A percentile compares a stretch with the other conserved stretches of the same genome.
Conservation (phyloP, 2,113 vertebrate species). For the Fulica atra region DNA sequence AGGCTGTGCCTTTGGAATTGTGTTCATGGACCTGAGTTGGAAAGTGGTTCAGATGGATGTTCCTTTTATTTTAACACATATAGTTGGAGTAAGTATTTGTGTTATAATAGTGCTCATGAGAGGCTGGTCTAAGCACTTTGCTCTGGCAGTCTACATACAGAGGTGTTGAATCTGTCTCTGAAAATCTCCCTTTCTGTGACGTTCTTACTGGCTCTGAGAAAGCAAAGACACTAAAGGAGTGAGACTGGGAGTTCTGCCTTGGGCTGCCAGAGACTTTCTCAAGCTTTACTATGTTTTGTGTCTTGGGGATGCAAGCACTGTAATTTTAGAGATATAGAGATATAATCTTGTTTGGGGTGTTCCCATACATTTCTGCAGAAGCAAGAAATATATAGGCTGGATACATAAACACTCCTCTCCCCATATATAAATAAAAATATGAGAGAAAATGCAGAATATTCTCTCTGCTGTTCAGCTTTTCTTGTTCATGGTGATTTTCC, state of each 20-base stretch:
- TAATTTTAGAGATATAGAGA: neutral
- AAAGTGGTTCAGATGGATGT: neutral
- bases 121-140: neutral
- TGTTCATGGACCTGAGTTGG: neutral
- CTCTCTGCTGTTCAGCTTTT: neutral
- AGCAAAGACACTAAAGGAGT: neutral
- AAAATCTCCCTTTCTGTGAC: neutral
- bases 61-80: neutral
- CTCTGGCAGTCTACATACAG: neutral
- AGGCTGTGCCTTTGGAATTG: neutral
- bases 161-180: neutral
- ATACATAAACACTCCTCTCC: neutral
- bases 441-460: neutral
- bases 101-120: neutral
- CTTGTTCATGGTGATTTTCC: fast-evolving
- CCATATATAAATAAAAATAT: neutral
- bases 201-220: neutral
- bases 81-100: neutral
- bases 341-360: neutral
- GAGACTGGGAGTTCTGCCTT: neutral
- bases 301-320: neutral
- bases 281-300: neutral
- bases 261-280: neutral
- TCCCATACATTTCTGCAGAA: neutral
- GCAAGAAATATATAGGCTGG: neutral